These are phyloP conservation scores for Nomada ruficornis DNA, from an alignment of 2,888 invertebrate species.

Conservation along the genomic window DNA sequence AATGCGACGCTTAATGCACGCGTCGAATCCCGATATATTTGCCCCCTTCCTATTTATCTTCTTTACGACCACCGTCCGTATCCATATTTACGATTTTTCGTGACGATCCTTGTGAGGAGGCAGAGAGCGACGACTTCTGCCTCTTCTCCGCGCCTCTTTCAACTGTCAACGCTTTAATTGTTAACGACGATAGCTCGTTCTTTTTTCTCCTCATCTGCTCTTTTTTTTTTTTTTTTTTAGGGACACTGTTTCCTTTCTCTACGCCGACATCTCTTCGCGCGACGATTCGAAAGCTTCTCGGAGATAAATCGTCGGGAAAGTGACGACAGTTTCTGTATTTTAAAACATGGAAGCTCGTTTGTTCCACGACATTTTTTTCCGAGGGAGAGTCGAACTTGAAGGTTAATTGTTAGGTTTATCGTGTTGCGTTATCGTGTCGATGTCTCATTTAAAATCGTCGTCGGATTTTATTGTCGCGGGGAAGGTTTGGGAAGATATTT, in stretches of 20 bases:
- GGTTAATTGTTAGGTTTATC: slow-evolving; percentile 20
- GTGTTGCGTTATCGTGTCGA: not conserved
- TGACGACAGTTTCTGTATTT: slow-evolving; percentile 18
- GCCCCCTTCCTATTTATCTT: slow-evolving; percentile 62
- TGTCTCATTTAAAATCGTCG: not conserved
- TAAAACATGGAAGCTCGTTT: slow-evolving; percentile 11
- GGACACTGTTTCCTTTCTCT: not conserved
- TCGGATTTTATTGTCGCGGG: not conserved
- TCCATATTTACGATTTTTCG: slow-evolving; percentile 68
- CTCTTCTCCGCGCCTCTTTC: slow-evolving; percentile 5
- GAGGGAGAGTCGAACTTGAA: too few relatives aligned
- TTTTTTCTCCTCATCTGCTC: not conserved
- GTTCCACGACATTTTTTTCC: not conserved
- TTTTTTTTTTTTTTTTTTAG: slow-evolving; percentile 7
- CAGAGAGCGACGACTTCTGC: slow-evolving; percentile 12
- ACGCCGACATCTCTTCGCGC: too few relatives aligned
- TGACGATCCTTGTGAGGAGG: slow-evolving; percentile 45
- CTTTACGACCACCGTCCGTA: slow-evolving; percentile 60
- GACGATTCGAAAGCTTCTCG: not conserved
- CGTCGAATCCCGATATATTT: slow-evolving; percentile 64
- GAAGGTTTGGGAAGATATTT: not conserved
- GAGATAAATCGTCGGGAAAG: slow-evolving; percentile 15
- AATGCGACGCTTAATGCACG: slow-evolving; percentile 59
- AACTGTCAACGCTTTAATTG: slow-evolving; percentile 56
- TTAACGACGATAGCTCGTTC: slow-evolving; percentile 36